Base-by-base conservation (phyloP, 2,113 vertebrate genomes). In the Ia io region DNA sequence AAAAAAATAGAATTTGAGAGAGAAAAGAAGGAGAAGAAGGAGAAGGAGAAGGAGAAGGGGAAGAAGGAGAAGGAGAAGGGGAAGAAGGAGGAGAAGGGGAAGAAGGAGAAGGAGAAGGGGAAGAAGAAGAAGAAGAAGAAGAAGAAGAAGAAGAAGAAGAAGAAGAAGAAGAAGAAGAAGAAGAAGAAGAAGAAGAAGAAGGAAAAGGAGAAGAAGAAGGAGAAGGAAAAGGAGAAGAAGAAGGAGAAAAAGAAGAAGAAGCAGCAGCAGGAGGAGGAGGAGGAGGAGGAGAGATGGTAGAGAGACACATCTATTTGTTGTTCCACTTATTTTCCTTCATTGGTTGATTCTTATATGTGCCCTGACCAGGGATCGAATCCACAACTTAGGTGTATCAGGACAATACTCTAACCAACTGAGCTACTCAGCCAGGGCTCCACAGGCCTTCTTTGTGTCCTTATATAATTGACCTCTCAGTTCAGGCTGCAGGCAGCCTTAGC, bases 21-120 rank as follows among this genome's bases (percentile, higher is more conserved):
- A 59, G 9, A 59, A 59, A 59, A 59, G 23, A 25, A 59, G 56
- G 3, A 59, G 22, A 1, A 59, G 22, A 4, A 59, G 22, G 4
- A 9, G 9, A 3, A 23, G 20, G 1, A 56, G 20, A 3, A 56
- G 22, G 3, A 23, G 1, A 0, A 56, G 53, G 1, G 3, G 53
- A 1, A 23, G 53, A 6, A 23, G 20, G 1, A 56, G 22, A 1
- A 56, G 20, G 1, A 56, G 53, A 0, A 23, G 53, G 1, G 5
- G 59, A 2, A 13, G 25, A 1, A 12, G 59, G 1, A 61, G 59
- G 9, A 56, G 53, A 7, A 25, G 22, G 5, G 23, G 18, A 3
- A 9, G 22, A 7, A 47, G 47, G 2, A 47, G 10, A 12, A 47
- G 2, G 11, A 47, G 10, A 44, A 44, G 42, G 42, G 1, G 42